A percentile compares a stretch with the other conserved stretches of the same genome.
Conservation (phyloP, 2,113 vertebrate genomes). For the Gymnogyps californianus region DNA sequence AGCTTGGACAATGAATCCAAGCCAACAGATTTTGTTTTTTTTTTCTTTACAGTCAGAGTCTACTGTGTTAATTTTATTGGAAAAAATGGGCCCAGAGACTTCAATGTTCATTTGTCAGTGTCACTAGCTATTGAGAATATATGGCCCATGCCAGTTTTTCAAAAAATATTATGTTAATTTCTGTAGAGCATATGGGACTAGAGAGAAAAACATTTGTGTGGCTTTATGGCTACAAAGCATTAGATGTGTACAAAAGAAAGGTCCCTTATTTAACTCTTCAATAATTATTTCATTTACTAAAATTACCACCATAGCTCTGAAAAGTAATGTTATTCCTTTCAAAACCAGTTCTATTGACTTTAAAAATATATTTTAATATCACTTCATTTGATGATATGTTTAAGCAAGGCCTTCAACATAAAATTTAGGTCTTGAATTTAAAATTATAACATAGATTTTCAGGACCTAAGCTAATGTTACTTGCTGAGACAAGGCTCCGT, state of each 20-base stretch:
- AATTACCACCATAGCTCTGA: not conserved
- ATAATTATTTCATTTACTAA: not conserved
- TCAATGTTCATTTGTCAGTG: not conserved
- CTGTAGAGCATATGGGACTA: not conserved
- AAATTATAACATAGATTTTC: not conserved
- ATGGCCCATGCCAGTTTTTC: not conserved
- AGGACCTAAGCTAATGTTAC: not conserved
- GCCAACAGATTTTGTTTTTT: fast-evolving
- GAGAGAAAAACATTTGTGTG: not conserved
- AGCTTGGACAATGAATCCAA: not conserved
- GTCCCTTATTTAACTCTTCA: not conserved
- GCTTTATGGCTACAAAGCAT: fast-evolving
- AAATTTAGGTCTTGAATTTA: not conserved
- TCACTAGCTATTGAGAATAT: not conserved
- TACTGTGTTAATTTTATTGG: not conserved
- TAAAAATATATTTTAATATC: not conserved
- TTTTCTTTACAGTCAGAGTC: not conserved
- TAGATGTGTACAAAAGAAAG: not conserved
- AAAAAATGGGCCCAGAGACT: not conserved
- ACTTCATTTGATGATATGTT: not conserved
- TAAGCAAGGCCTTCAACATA: not conserved
- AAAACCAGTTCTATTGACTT: not conserved
- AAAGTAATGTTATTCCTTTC: not conserved
- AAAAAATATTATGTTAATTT: not conserved
- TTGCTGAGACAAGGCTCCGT: not conserved